Conservation (phyloP, 1,140 invertebrate species). For the Odontomachus brunneus region DNA sequence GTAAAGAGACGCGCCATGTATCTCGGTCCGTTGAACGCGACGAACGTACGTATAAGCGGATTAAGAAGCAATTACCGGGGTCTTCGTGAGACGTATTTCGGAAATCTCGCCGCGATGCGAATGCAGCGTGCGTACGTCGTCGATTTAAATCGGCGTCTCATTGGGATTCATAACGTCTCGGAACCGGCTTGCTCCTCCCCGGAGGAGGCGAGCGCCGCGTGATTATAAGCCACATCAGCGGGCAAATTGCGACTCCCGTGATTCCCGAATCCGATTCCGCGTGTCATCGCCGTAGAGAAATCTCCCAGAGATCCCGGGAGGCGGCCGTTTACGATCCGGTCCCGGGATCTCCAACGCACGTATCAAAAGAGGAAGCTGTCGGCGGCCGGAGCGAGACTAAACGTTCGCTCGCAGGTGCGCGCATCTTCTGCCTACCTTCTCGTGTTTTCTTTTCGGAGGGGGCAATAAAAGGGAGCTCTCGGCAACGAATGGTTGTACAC, state of each 20-base stretch:
- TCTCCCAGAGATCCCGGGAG: neutral
- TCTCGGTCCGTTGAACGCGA: too few relatives aligned
- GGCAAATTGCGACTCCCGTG: conserved; percentile 38
- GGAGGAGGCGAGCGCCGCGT: too few relatives aligned
- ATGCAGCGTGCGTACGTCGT: too few relatives aligned
- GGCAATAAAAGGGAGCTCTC: conserved; percentile 47
- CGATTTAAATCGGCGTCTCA: too few relatives aligned
- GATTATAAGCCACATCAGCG: neutral
- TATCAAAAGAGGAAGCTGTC: conserved; percentile 57
- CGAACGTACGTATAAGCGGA: too few relatives aligned
- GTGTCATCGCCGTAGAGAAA: conserved; percentile 32
- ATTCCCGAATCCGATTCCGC: conserved; percentile 44
- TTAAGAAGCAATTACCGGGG: too few relatives aligned
- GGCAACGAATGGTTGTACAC: neutral
- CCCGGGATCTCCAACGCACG: neutral
- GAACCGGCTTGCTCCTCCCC: too few relatives aligned
- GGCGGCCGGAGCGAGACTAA: conserved; percentile 47
- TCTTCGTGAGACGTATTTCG: too few relatives aligned
- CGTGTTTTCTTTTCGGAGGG: conserved; percentile 19
- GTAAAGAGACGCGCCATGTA: too few relatives aligned
- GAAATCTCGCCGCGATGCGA: too few relatives aligned
- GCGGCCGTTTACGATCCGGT: conserved; percentile 27
- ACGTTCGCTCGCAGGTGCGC: conserved; percentile 41
- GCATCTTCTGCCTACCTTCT: too few relatives aligned
- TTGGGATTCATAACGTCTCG: too few relatives aligned